phyloP scores from a whole-genome alignment of 2,888 invertebrate genomes.

The Yponomeuta malinellus region DNA sequence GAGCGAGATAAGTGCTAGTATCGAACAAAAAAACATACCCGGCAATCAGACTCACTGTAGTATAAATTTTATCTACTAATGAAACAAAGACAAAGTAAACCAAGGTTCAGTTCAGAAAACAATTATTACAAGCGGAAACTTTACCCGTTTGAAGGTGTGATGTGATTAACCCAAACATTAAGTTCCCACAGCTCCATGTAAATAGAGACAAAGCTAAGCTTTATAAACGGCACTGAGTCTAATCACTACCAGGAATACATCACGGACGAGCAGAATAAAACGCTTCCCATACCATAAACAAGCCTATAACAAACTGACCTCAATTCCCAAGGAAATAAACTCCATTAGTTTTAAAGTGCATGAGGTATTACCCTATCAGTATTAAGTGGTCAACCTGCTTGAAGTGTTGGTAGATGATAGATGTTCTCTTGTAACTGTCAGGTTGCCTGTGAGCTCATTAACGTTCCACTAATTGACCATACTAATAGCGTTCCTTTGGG shows the following conservation, averaged over 20 bases:
- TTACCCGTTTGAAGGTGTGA: background rate
- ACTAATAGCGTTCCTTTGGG: conserved; percentile 58
- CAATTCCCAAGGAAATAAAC: conserved; percentile 41
- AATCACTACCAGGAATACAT: conserved; percentile 29
- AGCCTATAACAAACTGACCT: conserved; percentile 39
- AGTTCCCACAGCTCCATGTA: conserved; percentile 15
- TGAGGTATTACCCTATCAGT: conserved; percentile 42
- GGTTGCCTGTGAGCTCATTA: conserved; percentile 62
- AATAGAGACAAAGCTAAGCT: conserved; percentile 14
- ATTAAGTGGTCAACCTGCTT: conserved; percentile 37
- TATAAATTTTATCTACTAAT: background rate
- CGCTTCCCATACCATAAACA: conserved; percentile 29
- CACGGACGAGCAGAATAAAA: conserved; percentile 29
- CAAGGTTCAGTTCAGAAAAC: background rate
- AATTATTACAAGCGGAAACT: background rate
- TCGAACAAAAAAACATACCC: no score
- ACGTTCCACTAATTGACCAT: conserved; percentile 64
- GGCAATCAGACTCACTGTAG: background rate
- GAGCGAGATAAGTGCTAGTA: no score
- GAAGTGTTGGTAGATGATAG: conserved; percentile 25
- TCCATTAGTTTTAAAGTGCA: background rate
- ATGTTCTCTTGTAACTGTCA: conserved; percentile 38
- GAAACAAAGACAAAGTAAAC: conserved; percentile 1
- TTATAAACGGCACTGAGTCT: conserved; percentile 16
- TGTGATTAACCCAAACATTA: conserved; percentile 7